Evolutionary conservation across 64 coral and sea anemone species (phyloP), one percentile per base, ranked within the genome.

Genomic region (Orbicella faveolata): DNA sequence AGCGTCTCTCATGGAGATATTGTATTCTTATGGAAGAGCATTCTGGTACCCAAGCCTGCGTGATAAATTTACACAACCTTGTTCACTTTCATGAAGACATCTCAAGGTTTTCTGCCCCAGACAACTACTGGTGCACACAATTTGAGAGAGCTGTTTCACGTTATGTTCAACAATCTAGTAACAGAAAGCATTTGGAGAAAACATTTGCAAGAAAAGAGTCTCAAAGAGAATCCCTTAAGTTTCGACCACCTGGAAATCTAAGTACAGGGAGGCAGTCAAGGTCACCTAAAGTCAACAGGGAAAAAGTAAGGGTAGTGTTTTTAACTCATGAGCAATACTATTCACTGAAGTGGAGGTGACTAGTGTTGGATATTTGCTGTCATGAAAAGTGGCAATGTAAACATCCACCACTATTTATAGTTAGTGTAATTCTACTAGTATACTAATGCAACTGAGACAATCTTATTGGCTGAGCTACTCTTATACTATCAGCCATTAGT

Each of bases 241-340:
- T 39, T 39, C 37, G 37, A 39, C 54, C 84, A 70, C 57, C 73
- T 63, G 59, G 76, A 78, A 77, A 84, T 78, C 90, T 92, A 51
- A 84, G 84, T 70, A 20, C 82, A 87, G 52, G 37, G 62, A 78
- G 82, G 62, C 74, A 82, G 52, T 34, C 73, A 92, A 92, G 80
- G 69, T 66, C 39, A 84, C 73, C 81, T 61, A 92, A 84, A 74
- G 25, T 78, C 81, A 77, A 92, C 81, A 86, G 90, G 75, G 82
- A 92, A 86, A 92, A 92, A 75, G 90, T 87, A 76, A 86, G 79
- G 19, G 61, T 80, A 90, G 68, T 87, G 74, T 75, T 55, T 75
- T 33, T 57, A 74, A 36, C 74, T 70, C 67, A 74, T 87, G 36
- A 73, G 65, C 53, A 73, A 36, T 75, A 75, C 9, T 75, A n/a